phyloP scores from a whole-genome alignment of 23 tunicate species.

The Halocynthia roretzi region DNA sequence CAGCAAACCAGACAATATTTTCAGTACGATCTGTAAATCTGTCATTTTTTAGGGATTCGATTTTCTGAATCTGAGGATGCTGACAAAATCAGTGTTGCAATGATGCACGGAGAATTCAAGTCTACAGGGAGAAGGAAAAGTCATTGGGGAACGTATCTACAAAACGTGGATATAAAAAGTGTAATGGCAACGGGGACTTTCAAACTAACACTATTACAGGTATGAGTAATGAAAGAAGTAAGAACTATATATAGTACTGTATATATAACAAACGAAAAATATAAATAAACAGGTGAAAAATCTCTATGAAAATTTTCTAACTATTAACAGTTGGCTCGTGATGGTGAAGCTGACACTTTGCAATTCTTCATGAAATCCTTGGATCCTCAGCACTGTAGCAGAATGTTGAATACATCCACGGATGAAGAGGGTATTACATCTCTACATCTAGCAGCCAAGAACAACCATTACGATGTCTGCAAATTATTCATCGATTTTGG shows the following conservation, averaged over 20 bases:
- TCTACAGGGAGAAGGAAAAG: conserved; percentile 34
- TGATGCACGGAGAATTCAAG: conserved; percentile 22
- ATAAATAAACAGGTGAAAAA: neutral
- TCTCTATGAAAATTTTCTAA: neutral
- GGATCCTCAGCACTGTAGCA: conserved; percentile 30
- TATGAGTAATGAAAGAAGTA: neutral
- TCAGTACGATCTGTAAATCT: no score
- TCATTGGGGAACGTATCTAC: conserved; percentile 65
- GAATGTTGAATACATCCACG: conserved; percentile 55
- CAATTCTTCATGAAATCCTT: conserved; percentile 31
- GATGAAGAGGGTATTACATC: conserved; percentile 76
- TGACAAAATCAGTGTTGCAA: conserved; percentile 8
- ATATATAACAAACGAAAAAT: no score
- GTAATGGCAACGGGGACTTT: conserved; percentile 49
- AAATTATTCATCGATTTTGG: conserved; percentile 49
- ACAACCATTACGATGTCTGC: conserved; percentile 76
- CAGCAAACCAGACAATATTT: no score
- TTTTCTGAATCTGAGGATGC: neutral
- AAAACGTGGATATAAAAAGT: conserved; percentile 29
- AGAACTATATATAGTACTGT: neutral
- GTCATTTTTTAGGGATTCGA: no score
- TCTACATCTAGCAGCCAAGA: conserved; percentile 69
- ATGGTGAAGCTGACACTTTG: conserved; percentile 53
- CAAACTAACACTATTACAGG: conserved; percentile 69
- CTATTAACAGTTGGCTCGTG: conserved; percentile 59